A percentile compares a stretch with the other conserved stretches of the same genome.
Conservation (phyloP, 2,888 invertebrate species). For the Lasioglossum vierecki region DNA sequence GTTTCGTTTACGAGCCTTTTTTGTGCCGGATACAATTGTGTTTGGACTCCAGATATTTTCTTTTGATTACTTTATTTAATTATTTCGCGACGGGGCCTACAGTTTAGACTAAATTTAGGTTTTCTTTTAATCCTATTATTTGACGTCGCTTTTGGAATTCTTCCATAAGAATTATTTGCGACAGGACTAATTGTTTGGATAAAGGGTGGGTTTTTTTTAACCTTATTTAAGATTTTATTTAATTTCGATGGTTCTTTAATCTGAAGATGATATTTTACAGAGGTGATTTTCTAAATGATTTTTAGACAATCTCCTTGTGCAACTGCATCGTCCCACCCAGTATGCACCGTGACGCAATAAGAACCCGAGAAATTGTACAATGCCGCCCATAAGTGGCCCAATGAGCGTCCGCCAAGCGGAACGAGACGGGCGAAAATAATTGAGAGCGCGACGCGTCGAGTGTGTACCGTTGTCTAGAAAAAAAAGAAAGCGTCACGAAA, state of each 20-base stretch:
- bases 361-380: constrained; percentile 36
- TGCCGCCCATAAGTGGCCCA: constrained; percentile 16
- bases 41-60: background rate
- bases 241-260: no score
- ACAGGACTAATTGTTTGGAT: no score
- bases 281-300: no score
- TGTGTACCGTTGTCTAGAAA: background rate
- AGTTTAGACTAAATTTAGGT: no score
- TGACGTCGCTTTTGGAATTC: no score
- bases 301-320: background rate
- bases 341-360: constrained; percentile 17
- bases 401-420: constrained; percentile 16
- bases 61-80: no score
- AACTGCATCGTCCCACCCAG: background rate
- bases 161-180: no score
- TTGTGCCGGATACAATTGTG: background rate
- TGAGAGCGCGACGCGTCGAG: background rate
- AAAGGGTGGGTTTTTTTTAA: no score
- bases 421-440: constrained; percentile 14
- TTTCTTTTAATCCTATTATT: no score
- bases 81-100: no score
- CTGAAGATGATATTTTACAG: no score
- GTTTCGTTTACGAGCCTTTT: background rate
- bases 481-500: constrained; percentile 3
- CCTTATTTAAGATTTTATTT: no score